Percentiles rank a stretch among this genome's conserved stretches.
Evolutionary conservation across 2,797 vertebrate species (phyloP).

Genomic region (Naso thynnoides): DNA sequence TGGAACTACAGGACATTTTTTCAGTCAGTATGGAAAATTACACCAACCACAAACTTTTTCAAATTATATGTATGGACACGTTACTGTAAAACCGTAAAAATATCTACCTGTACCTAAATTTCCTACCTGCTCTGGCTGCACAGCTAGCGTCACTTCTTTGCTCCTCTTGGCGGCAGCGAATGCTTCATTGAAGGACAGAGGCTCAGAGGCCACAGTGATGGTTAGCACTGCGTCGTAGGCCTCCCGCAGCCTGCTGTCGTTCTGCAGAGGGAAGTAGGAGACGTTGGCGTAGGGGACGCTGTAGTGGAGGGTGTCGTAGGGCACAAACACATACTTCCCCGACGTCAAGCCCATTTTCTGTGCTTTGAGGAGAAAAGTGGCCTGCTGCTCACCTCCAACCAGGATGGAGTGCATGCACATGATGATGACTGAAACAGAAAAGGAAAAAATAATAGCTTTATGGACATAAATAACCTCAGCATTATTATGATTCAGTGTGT

Average conservation of each 20-base stretch:
- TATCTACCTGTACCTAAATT: background rate
- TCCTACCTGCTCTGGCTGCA: slow-evolving; percentile 86
- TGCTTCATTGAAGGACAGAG: slow-evolving; percentile 89
- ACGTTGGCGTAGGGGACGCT: slow-evolving; percentile 90
- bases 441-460: background rate
- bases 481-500: background rate
- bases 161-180: slow-evolving; percentile 82
- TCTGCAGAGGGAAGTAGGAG: slow-evolving; percentile 84
- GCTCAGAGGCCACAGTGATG: slow-evolving; percentile 90
- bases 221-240: slow-evolving; percentile 95
- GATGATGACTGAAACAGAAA: slow-evolving; percentile 87
- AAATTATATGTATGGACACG: too few relatives aligned
- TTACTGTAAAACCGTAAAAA: too few relatives aligned
- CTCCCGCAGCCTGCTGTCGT: slow-evolving; percentile 84
- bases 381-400: slow-evolving; percentile 90
- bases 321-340: slow-evolving; percentile 91
- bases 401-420: slow-evolving; percentile 96
- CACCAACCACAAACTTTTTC: too few relatives aligned
- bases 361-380: slow-evolving; percentile 88
- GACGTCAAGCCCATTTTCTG: slow-evolving; percentile 90
- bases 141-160: slow-evolving; percentile 80
- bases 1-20: background rate
- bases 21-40: background rate
- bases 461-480: background rate
- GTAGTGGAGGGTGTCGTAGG: slow-evolving; percentile 92